These are phyloP conservation scores for Malurus elegans DNA, from an alignment of 2,113 vertebrate genomes.

Conservation along the genomic window DNA sequence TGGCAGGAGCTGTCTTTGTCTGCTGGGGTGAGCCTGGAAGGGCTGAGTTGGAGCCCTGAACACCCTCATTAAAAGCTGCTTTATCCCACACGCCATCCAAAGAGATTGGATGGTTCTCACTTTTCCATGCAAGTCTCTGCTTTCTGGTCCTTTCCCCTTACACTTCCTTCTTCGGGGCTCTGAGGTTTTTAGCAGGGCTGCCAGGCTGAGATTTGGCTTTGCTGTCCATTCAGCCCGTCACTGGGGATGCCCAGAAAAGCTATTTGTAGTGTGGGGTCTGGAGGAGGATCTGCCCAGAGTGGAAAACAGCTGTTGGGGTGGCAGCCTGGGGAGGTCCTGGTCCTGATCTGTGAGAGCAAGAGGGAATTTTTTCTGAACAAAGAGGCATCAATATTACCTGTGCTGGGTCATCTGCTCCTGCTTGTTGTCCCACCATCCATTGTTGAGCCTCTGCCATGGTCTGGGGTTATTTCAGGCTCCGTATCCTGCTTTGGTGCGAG, in stretches of 20 bases:
- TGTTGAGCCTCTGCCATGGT: accelerated
- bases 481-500: neutral
- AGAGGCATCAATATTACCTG: neutral
- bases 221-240: neutral
- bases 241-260: neutral
- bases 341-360: neutral
- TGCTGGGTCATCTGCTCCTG: neutral
- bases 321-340: neutral
- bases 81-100: neutral
- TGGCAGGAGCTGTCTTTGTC: neutral
- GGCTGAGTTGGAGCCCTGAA: neutral
- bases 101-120: neutral
- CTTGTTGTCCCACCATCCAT: neutral
- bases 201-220: neutral
- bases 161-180: accelerated
- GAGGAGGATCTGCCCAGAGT: neutral
- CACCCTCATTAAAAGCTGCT: constrained; percentile 58
- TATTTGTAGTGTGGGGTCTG: neutral
- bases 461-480: neutral
- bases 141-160: neutral
- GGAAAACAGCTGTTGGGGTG: neutral
- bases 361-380: neutral
- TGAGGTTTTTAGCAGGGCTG: neutral
- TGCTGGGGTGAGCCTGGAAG: neutral
- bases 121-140: neutral